Conservation (phyloP, 1,140 invertebrate genomes). For the Zaprionus taronus region DNA sequence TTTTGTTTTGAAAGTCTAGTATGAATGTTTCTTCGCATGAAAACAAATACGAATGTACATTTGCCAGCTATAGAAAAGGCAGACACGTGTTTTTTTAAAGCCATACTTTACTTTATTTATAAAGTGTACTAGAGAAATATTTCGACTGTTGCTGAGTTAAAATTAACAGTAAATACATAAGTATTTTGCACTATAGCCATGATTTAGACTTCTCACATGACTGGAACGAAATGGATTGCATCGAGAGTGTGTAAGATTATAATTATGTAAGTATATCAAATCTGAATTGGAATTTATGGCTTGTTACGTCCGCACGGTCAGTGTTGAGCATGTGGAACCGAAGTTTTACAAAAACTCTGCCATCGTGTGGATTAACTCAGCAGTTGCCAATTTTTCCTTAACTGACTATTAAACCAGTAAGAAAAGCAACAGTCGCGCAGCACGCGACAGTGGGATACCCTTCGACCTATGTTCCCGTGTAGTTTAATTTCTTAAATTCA, state of each 20-base stretch:
- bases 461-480: no score
- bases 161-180: constrained; percentile 43
- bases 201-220: background rate
- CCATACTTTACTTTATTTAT: constrained; percentile 62
- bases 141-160: constrained; percentile 49
- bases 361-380: no score
- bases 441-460: no score
- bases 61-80: constrained; percentile 33
- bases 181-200: constrained; percentile 4
- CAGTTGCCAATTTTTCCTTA: no score
- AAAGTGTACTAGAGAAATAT: constrained; percentile 57
- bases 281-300: background rate
- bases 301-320: constrained; percentile 35
- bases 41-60: constrained; percentile 16
- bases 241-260: no score
- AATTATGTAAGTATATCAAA: constrained; percentile 26
- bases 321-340: constrained; percentile 29
- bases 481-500: no score
- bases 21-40: background rate
- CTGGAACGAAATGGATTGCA: background rate
- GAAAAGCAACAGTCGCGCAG: no score
- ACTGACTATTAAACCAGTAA: no score
- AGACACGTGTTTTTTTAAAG: constrained; percentile 70
- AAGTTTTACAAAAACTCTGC: constrained; percentile 51
- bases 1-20: background rate